phyloP scores from a whole-genome alignment of 2,888 invertebrate species.

The Acleris sparsana region DNA sequence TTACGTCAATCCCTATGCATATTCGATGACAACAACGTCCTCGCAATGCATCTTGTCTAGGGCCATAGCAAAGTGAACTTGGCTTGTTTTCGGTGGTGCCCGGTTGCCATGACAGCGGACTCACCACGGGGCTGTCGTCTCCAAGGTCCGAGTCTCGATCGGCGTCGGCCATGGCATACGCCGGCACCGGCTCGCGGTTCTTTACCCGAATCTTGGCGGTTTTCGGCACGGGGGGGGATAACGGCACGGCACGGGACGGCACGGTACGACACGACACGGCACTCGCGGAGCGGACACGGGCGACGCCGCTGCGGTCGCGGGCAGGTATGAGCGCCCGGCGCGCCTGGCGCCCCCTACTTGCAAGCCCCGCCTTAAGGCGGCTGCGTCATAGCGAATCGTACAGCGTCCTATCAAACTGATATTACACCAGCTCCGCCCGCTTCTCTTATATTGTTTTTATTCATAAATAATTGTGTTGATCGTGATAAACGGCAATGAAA shows the following conservation, averaged over 20 bases:
- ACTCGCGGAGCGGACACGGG: constrained; percentile 49
- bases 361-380: constrained; percentile 77
- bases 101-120: constrained; percentile 55
- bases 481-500: constrained; percentile 58
- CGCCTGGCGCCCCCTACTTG: constrained; percentile 58
- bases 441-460: constrained; percentile 77
- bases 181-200: constrained; percentile 93
- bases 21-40: no score
- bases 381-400: constrained; percentile 78
- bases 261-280: constrained; percentile 39
- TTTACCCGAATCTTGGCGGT: constrained; percentile 93
- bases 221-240: constrained; percentile 62
- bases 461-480: constrained; percentile 74
- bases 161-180: constrained; percentile 90
- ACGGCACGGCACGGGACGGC: constrained; percentile 45
- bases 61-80: background rate
- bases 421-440: constrained; percentile 77
- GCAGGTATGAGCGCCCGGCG: constrained; percentile 62
- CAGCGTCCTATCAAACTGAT: constrained; percentile 79
- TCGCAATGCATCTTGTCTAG: no score
- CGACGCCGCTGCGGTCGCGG: constrained; percentile 63
- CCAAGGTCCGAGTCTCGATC: constrained; percentile 89
- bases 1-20: no score
- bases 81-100: background rate
- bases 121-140: constrained; percentile 89